Percentiles rank a stretch among this genome's conserved stretches.
Conservation (phyloP, 2,113 vertebrate species). For the Daubentonia madagascariensis region DNA sequence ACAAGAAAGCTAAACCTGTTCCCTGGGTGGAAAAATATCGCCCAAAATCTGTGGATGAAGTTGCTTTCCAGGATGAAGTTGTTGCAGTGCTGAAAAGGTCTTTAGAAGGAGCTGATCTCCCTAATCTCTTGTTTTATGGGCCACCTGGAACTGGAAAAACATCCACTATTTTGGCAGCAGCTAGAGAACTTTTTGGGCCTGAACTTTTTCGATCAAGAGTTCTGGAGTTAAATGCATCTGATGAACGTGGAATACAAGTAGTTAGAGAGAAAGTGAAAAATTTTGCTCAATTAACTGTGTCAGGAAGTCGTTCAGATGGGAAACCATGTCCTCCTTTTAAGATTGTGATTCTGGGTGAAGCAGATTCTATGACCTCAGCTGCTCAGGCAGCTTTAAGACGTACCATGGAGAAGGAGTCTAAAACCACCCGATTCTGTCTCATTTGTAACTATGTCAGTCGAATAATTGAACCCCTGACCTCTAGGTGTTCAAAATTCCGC, state of each 20-base stretch:
- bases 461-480: slow-evolving; percentile 98
- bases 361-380: slow-evolving; percentile 96
- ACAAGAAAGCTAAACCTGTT: slow-evolving; percentile 87
- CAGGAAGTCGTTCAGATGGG: slow-evolving; percentile 92
- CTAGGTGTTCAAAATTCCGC: slow-evolving; percentile 98
- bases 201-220: slow-evolving; percentile 94
- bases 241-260: slow-evolving; percentile 98
- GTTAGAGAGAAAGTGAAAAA: slow-evolving; percentile 96
- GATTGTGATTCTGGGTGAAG: slow-evolving; percentile 98
- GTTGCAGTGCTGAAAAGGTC: no score
- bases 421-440: slow-evolving; percentile 98
- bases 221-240: slow-evolving; percentile 97
- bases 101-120: no score
- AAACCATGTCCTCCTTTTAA: slow-evolving; percentile 97
- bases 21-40: slow-evolving; percentile 99
- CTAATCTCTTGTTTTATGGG: slow-evolving; percentile 98
- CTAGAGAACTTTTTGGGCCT: slow-evolving; percentile 95
- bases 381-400: slow-evolving; percentile 97
- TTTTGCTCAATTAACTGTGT: slow-evolving; percentile 95
- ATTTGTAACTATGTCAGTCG: slow-evolving; percentile 99
- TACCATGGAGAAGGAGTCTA: slow-evolving; percentile 98
- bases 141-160: slow-evolving; percentile 99
- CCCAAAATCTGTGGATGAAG: no score
- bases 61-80: no score
- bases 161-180: slow-evolving; percentile 97